These are phyloP conservation scores for Lagorchestes hirsutus DNA, from an alignment of 2,797 vertebrate species.

Conservation along the genomic window DNA sequence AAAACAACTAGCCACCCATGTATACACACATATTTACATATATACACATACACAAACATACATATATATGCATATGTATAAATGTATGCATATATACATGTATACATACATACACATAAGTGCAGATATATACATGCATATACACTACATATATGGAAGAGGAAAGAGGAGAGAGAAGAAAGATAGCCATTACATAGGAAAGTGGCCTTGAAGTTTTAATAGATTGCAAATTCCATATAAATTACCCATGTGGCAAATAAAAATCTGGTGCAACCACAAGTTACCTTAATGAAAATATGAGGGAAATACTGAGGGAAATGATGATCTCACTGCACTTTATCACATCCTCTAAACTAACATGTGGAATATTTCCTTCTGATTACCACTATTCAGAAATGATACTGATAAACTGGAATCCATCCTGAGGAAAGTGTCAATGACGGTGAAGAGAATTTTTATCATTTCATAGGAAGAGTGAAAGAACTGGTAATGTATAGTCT, in stretches of 20 bases:
- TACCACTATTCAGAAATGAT: neutral
- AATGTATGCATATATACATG: too few species aligned
- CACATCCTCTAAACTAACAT: neutral
- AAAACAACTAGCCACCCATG: too few species aligned
- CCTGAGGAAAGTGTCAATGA: neutral
- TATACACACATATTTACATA: too few species aligned
- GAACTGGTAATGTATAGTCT: neutral
- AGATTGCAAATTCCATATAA: neutral
- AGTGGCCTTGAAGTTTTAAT: too few species aligned
- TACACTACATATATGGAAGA: too few species aligned
- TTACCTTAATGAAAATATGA: neutral
- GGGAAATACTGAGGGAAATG: neutral
- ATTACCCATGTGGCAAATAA: neutral
- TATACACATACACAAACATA: too few species aligned
- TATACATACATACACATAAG: too few species aligned
- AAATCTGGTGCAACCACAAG: neutral
- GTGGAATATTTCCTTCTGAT: neutral
- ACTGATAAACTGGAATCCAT: neutral
- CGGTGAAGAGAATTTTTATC: neutral
- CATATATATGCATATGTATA: too few species aligned
- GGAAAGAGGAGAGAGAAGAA: too few species aligned
- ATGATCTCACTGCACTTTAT: neutral
- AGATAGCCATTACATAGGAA: too few species aligned
- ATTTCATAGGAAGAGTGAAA: neutral
- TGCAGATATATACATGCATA: too few species aligned